Conservation (phyloP, 2,113 vertebrate species). For the Mus musculus region DNA sequence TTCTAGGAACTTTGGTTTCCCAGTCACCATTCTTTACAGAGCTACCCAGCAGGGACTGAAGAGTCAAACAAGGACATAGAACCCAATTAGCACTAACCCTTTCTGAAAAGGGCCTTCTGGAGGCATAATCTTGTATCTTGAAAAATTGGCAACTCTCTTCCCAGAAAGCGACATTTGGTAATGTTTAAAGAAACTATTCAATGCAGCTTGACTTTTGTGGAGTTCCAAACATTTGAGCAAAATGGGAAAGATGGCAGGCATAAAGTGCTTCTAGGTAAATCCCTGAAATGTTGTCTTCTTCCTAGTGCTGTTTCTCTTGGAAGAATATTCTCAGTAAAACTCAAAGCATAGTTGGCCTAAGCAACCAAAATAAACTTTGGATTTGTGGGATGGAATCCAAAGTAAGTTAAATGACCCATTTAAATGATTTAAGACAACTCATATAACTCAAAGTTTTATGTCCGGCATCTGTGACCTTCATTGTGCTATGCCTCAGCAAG, state of each 20-base stretch:
- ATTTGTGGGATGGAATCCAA: not conserved
- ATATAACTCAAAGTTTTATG: slow-evolving; percentile 51
- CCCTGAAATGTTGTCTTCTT: not conserved
- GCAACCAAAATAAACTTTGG: slow-evolving; percentile 4
- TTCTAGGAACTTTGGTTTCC: slow-evolving; percentile 14
- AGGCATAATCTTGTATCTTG: slow-evolving; percentile 57
- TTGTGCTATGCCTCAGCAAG: slow-evolving; percentile 54
- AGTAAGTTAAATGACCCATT: slow-evolving; percentile 26
- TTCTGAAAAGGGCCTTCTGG: slow-evolving; percentile 61
- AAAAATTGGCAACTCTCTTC: slow-evolving; percentile 62
- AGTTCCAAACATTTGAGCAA: slow-evolving; percentile 36
- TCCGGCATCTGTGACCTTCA: slow-evolving; percentile 35
- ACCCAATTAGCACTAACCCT: slow-evolving; percentile 44
- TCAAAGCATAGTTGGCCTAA: not conserved
- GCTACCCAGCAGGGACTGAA: not conserved
- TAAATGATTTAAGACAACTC: slow-evolving; percentile 65
- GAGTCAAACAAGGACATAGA: slow-evolving; percentile 40
- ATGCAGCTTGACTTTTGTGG: slow-evolving; percentile 57
- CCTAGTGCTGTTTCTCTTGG: not conserved
- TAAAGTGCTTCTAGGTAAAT: slow-evolving; percentile 42
- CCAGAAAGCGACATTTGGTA: slow-evolving; percentile 62
- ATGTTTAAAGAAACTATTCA: slow-evolving; percentile 34
- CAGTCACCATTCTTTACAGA: not conserved
- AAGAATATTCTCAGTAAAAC: slow-evolving; percentile 33
- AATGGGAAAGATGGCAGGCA: slow-evolving; percentile 1